Percentiles rank a stretch among this genome's conserved stretches.
These are phyloP conservation scores for Lochmaea capreae DNA, from an alignment of 2,888 invertebrate genomes.

Conservation along the genomic window DNA sequence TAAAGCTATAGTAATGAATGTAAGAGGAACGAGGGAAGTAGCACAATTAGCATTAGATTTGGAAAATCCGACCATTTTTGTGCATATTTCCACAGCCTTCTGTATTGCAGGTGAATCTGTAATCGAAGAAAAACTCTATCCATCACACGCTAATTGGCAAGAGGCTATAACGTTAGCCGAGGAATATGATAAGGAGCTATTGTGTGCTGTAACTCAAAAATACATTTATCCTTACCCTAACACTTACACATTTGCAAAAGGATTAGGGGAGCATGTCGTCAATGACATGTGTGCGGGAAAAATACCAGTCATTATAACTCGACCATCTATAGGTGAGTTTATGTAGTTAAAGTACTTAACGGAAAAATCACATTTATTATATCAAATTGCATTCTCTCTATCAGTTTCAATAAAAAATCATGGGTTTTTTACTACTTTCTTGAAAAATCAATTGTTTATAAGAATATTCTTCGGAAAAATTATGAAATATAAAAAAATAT, in stretches of 20 bases:
- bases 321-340: conserved; percentile 87
- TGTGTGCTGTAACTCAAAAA: conserved; percentile 71
- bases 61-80: conserved; percentile 67
- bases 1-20: conserved; percentile 73
- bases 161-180: conserved; percentile 75
- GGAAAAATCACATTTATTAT: no score
- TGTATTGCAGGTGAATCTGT: conserved; percentile 80
- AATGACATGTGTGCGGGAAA: conserved; percentile 70
- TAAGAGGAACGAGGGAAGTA: conserved; percentile 74
- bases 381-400: no score
- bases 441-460: no score
- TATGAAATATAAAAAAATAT: no score
- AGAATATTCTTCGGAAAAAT: no score
- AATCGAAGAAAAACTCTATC: conserved; percentile 83
- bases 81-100: conserved; percentile 91
- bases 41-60: conserved; percentile 71
- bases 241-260: conserved; percentile 92
- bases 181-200: conserved; percentile 67
- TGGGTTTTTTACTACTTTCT: no score
- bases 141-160: conserved; percentile 76
- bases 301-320: conserved; percentile 81
- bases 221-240: conserved; percentile 79
- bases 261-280: conserved; percentile 84
- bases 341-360: no score
- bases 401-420: background rate